phyloP scores from a whole-genome alignment of 2,888 invertebrate species.

The Caenorhabditis virilis region DNA sequence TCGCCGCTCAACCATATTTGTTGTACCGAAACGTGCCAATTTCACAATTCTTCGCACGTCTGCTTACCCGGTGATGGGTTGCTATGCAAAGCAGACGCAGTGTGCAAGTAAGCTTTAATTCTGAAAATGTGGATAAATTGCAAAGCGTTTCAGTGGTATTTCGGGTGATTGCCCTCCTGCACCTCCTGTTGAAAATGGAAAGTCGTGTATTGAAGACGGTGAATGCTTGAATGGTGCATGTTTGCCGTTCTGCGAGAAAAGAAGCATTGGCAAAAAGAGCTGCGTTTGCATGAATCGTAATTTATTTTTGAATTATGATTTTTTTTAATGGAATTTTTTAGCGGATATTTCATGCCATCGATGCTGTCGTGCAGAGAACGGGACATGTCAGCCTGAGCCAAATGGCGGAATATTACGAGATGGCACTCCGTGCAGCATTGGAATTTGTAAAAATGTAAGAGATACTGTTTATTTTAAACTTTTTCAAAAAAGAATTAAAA shows the following conservation, averaged over 20 bases:
- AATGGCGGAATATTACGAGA: conserved; percentile 76
- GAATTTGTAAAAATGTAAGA: conserved; percentile 77
- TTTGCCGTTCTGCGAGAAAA: conserved; percentile 89
- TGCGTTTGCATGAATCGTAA: conserved; percentile 94
- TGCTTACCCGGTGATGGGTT: conserved; percentile 89
- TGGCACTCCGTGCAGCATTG: conserved; percentile 93
- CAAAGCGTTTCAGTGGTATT: conserved; percentile 75
- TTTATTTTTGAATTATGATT: conserved; percentile 20
- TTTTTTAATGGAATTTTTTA: conserved; percentile 70
- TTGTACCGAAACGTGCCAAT: conserved; percentile 84
- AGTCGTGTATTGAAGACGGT: conserved; percentile 85
- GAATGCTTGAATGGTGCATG: conserved; percentile 89
- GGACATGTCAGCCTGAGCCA: conserved; percentile 26
- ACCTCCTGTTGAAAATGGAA: conserved; percentile 83
- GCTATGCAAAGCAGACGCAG: conserved; percentile 88
- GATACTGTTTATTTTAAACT: not conserved
- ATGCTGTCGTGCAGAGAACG: conserved; percentile 77
- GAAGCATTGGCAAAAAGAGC: conserved; percentile 80
- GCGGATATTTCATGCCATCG: conserved; percentile 90
- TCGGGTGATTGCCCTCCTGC: conserved; percentile 84
- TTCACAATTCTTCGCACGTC: conserved; percentile 76
- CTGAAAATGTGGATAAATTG: not conserved
- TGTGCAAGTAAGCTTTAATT: conserved; percentile 58
- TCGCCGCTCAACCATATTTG: conserved; percentile 96
- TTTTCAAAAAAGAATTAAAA: not conserved